Evolutionary conservation across 2,888 invertebrate species (phyloP).

Genomic region (Lordiphosa fenestrarum): DNA sequence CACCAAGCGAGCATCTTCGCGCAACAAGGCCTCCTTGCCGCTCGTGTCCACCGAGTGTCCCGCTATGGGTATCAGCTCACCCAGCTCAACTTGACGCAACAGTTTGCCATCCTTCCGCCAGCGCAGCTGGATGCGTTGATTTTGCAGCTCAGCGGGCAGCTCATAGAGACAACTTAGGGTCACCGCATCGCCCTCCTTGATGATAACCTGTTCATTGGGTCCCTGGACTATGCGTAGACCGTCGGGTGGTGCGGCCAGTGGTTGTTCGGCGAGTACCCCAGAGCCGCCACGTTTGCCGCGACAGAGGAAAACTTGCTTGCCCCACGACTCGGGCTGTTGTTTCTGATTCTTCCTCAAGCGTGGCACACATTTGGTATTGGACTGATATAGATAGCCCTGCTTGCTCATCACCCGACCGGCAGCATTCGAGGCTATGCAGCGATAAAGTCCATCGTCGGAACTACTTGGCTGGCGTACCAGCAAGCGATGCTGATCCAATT

Average conservation of each 20-base stretch:
- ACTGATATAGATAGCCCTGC: slow-evolving; percentile 66
- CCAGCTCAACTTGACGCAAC: slow-evolving; percentile 77
- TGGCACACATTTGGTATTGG: slow-evolving; percentile 69
- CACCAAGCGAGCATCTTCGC: slow-evolving; percentile 76
- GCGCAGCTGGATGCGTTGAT: slow-evolving; percentile 74
- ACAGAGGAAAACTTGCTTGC: slow-evolving; percentile 75
- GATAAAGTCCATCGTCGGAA: slow-evolving; percentile 87
- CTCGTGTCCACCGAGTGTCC: slow-evolving; percentile 35
- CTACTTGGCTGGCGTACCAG: slow-evolving; percentile 73
- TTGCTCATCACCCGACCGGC: slow-evolving; percentile 82
- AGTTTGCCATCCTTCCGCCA: slow-evolving; percentile 87
- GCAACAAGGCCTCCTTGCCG: slow-evolving; percentile 70
- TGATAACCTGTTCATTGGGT: slow-evolving; percentile 80
- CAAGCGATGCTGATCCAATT: slow-evolving; percentile 81
- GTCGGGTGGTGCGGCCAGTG: slow-evolving; percentile 39
- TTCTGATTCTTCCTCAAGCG: slow-evolving; percentile 72
- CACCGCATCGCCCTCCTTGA: slow-evolving; percentile 85
- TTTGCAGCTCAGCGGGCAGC: slow-evolving; percentile 70
- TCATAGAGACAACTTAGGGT: slow-evolving; percentile 85
- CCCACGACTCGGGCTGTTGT: slow-evolving; percentile 57
- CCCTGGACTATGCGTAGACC: slow-evolving; percentile 63
- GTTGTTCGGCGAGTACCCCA: slow-evolving; percentile 32
- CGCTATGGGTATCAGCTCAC: slow-evolving; percentile 43
- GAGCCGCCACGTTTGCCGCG: slow-evolving; percentile 78
- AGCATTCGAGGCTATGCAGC: slow-evolving; percentile 86